Evolutionary conservation across 2,888 invertebrate genomes (phyloP).

Genomic region (Chrysodeixis includens): DNA sequence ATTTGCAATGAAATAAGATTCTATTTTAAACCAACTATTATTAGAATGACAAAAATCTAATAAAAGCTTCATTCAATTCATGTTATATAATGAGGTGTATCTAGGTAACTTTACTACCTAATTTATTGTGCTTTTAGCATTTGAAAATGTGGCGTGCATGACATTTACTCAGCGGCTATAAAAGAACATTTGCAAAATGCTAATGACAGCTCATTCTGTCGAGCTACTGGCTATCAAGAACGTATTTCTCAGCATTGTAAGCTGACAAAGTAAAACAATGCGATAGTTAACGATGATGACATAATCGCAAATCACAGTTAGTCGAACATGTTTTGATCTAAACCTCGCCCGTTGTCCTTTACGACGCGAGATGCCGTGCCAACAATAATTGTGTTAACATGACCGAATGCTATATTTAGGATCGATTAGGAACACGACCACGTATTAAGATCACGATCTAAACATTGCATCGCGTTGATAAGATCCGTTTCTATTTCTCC

Average conservation of each 20-base stretch:
- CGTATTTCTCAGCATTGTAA: background rate
- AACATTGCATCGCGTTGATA: conserved; percentile 37
- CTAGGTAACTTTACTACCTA: too few species aligned
- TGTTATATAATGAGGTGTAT: too few species aligned
- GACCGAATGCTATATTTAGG: conserved; percentile 50
- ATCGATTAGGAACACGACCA: conserved; percentile 53
- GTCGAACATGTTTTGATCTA: conserved; percentile 31
- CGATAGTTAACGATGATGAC: background rate
- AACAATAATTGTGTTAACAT: conserved; percentile 55
- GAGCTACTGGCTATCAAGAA: background rate
- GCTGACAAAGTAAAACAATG: background rate
- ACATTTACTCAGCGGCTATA: background rate
- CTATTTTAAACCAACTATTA: background rate
- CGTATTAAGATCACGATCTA: conserved; percentile 48
- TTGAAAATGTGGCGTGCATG: background rate
- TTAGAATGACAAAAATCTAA: too few species aligned
- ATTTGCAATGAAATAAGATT: background rate
- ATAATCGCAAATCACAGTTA: conserved; percentile 13
- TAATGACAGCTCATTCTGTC: background rate
- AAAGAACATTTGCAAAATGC: background rate
- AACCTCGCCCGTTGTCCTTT: conserved; percentile 48
- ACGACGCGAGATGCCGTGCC: conserved; percentile 42
- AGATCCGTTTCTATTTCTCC: background rate
- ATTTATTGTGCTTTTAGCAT: background rate
- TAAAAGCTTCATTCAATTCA: too few species aligned